Conservation (phyloP, 2,888 invertebrate species). For the Cephus spinipes region DNA sequence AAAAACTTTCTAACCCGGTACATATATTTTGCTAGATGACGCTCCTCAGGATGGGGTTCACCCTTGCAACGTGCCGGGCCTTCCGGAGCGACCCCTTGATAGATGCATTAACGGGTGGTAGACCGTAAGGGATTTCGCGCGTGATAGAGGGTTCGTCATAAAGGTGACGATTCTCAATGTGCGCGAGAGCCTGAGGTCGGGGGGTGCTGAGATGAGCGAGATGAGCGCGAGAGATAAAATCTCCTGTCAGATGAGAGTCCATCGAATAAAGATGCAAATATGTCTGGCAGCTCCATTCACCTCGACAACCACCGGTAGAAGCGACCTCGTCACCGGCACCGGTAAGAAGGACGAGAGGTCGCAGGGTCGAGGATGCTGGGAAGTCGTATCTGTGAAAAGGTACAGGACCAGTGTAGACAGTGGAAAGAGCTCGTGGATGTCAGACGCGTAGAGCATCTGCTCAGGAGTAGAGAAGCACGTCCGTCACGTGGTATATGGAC, state of each 20-base stretch:
- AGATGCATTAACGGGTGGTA: conserved; percentile 7
- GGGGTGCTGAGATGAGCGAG: background rate
- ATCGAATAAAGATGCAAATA: conserved; percentile 35
- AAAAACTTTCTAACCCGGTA: background rate
- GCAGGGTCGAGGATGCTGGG: background rate
- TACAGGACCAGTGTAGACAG: background rate
- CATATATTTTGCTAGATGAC: background rate
- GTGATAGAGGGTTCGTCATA: conserved; percentile 8
- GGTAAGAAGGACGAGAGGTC: background rate
- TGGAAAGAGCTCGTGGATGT: background rate
- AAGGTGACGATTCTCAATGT: conserved; percentile 17
- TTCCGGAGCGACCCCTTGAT: conserved; percentile 3
- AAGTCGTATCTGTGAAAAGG: background rate
- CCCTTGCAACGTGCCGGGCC: background rate
- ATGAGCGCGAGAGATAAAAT: conserved; percentile 22
- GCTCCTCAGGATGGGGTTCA: background rate
- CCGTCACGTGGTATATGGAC: conserved; percentile 2
- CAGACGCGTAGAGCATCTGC: background rate
- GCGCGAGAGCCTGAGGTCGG: background rate
- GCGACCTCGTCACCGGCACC: background rate
- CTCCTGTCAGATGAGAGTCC: conserved; percentile 26
- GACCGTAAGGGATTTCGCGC: conserved; percentile 11
- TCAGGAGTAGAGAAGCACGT: background rate
- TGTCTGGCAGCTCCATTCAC: conserved; percentile 10
- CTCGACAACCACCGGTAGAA: background rate